Evolutionary conservation across 2,113 vertebrate species (phyloP).

Genomic region (Sprattus sprattus): DNA sequence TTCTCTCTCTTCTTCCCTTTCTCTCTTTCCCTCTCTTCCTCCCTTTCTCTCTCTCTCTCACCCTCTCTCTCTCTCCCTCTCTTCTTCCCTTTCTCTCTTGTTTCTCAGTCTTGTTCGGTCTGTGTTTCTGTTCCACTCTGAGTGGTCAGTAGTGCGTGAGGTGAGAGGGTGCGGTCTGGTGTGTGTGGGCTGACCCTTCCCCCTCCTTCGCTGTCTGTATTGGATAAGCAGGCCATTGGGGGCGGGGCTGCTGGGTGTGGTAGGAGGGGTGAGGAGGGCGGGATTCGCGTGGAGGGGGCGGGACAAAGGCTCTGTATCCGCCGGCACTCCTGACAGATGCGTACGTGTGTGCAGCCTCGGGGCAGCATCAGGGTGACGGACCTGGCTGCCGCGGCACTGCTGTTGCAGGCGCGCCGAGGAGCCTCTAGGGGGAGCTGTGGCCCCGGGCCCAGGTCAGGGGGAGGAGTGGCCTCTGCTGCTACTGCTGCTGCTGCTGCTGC

Average conservation of each 20-base stretch:
- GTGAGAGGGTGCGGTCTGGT: constrained; percentile 58
- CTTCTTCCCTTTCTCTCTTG: no score
- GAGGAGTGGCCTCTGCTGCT: no score
- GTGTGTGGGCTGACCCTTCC: constrained; percentile 67
- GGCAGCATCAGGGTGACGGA: constrained; percentile 39
- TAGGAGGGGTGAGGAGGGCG: constrained; percentile 54
- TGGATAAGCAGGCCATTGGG: constrained; percentile 55
- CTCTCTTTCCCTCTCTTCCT: no score
- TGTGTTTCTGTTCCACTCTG: no score
- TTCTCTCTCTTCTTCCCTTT: no score
- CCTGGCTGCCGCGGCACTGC: constrained; percentile 48
- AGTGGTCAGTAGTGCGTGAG: no score
- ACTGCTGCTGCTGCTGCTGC: no score
- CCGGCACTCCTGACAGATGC: constrained; percentile 84
- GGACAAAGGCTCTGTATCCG: constrained; percentile 85
- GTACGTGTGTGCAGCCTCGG: constrained; percentile 71
- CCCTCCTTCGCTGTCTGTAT: constrained; percentile 68
- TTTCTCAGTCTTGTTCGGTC: no score
- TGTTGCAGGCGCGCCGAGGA: constrained; percentile 67
- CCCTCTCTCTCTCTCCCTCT: no score
- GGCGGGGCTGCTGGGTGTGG: constrained; percentile 56
- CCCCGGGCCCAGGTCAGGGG: constrained; percentile 69
- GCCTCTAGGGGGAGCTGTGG: constrained; percentile 86
- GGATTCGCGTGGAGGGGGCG: constrained; percentile 61
- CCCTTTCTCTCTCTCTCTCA: no score